phyloP scores from a whole-genome alignment of 2,888 invertebrate genomes.

The Monochamus alternatus region DNA sequence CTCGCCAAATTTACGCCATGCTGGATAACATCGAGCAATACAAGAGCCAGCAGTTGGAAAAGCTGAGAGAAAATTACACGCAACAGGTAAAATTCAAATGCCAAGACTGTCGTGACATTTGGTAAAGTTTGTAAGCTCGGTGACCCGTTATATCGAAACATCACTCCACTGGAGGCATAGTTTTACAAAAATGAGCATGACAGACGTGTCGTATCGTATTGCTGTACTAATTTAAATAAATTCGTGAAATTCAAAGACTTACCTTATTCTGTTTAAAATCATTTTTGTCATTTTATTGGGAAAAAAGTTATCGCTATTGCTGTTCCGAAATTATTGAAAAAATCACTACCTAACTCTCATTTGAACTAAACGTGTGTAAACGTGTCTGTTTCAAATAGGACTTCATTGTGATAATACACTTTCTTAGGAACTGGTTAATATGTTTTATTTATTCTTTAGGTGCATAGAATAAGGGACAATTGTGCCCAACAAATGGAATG shows the following conservation, averaged over 20 bases:
- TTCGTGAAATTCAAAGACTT: background rate
- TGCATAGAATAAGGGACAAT: constrained; percentile 93
- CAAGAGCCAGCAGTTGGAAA: constrained; percentile 90
- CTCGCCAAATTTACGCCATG: constrained; percentile 89
- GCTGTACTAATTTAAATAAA: too few species aligned
- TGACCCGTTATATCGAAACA: constrained; percentile 29
- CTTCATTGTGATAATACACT: background rate
- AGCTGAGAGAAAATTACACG: constrained; percentile 92
- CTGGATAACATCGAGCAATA: constrained; percentile 92
- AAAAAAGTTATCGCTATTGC: too few species aligned
- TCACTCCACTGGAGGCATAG: background rate
- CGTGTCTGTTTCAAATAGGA: too few species aligned
- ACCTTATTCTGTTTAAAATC: background rate
- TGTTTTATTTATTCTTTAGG: constrained; percentile 68
- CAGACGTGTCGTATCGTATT: too few species aligned
- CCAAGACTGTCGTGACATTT: constrained; percentile 24
- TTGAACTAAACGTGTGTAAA: too few species aligned
- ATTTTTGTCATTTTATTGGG: background rate
- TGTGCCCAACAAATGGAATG: constrained; percentile 95
- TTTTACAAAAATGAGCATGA: background rate
- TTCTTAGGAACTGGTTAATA: too few species aligned
- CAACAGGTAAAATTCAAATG: constrained; percentile 77
- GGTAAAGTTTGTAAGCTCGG: background rate
- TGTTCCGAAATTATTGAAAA: too few species aligned
- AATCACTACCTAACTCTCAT: too few species aligned